These are phyloP conservation scores for Scaptomyza caliginosa DNA, from an alignment of 2,888 invertebrate genomes.

Conservation along the genomic window DNA sequence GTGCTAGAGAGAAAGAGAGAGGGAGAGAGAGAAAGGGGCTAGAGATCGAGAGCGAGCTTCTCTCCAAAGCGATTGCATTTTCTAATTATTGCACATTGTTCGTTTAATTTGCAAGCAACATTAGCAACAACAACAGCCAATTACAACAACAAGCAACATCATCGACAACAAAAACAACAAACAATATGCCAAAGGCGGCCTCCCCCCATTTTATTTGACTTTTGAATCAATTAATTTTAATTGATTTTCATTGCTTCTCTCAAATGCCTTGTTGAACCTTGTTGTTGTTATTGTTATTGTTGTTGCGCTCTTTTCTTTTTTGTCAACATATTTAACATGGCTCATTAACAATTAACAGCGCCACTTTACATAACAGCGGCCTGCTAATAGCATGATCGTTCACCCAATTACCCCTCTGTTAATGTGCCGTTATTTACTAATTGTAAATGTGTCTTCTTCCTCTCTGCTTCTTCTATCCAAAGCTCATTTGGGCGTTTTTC, in stretches of 20 bases:
- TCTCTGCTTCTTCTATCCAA: background rate
- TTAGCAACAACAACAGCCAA: constrained; percentile 25
- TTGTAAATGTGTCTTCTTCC: background rate
- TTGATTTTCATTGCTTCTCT: constrained; percentile 80
- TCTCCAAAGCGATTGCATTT: constrained; percentile 61
- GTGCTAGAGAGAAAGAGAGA: constrained; percentile 1
- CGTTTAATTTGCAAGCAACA: constrained; percentile 60
- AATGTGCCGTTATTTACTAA: constrained; percentile 7
- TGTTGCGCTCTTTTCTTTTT: constrained; percentile 13
- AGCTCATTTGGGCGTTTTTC: constrained; percentile 2
- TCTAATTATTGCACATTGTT: constrained; percentile 76
- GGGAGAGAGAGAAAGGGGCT: constrained; percentile 5
- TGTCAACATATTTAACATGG: constrained; percentile 35
- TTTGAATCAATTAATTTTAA: constrained; percentile 80
- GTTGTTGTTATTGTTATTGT: constrained; percentile 34
- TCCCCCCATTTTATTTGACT: constrained; percentile 64
- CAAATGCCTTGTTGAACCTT: constrained; percentile 59
- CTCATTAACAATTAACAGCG: constrained; percentile 45
- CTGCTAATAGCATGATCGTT: constrained; percentile 36
- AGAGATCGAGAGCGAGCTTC: background rate
- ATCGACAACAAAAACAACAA: constrained; percentile 17
- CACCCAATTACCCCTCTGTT: constrained; percentile 11
- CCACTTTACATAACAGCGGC: constrained; percentile 27
- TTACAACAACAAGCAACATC: constrained; percentile 21
- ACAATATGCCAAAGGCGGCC: constrained; percentile 31